Conservation (phyloP, 1,140 invertebrate genomes). For the Oryzaephilus surinamensis region DNA sequence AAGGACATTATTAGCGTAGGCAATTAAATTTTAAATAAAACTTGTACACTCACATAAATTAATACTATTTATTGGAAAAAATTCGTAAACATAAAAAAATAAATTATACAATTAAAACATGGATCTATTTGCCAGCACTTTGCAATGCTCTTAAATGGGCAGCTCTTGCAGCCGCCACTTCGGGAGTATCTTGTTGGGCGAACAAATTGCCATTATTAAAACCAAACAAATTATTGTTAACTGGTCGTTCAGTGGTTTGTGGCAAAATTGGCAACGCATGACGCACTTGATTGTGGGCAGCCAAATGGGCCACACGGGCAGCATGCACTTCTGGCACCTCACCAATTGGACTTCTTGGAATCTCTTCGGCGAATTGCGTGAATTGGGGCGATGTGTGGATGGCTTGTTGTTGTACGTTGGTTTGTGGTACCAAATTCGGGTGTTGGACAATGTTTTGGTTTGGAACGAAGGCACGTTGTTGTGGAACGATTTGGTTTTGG, state of each 20-base stretch:
- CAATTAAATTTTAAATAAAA: no score
- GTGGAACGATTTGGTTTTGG: not conserved
- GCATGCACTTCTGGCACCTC: constrained; percentile 17
- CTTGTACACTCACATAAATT: no score
- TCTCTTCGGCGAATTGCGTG: constrained; percentile 6
- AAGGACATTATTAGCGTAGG: no score
- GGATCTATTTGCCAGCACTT: no score
- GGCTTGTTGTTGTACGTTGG: not conserved
- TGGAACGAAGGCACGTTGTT: not conserved
- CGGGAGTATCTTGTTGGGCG: constrained; percentile 7
- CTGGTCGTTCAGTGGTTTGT: not conserved
- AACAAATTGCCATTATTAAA: not conserved
- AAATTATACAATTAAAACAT: no score
- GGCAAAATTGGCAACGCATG: constrained; percentile 5
- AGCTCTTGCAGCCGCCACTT: constrained; percentile 9
- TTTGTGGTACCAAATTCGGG: not conserved
- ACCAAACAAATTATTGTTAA: not conserved
- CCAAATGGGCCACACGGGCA: constrained; percentile 15
- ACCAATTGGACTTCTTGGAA: constrained; percentile 7
- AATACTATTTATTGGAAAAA: no score
- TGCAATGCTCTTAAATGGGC: constrained; percentile 10
- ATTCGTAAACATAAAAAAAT: no score
- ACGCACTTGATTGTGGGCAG: constrained; percentile 4
- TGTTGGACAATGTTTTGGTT: no score
- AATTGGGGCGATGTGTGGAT: not conserved